Evolutionary conservation across 2,888 invertebrate genomes (phyloP), one percentile per base, ranked within the genome.

Genomic region (Osmoderma eremita): DNA sequence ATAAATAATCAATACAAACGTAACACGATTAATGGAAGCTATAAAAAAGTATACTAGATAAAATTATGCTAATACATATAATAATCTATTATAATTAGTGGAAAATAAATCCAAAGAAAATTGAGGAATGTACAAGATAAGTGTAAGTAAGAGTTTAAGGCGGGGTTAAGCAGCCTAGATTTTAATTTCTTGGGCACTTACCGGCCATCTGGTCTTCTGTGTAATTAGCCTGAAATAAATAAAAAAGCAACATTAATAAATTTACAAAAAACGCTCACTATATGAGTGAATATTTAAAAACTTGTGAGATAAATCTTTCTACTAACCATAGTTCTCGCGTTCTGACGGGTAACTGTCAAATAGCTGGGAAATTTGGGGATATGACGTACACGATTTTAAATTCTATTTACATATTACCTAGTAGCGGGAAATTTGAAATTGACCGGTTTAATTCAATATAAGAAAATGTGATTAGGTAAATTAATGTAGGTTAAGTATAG

Each of bases 181-280:
- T 77, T 74, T 73, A 72, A 74, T 74, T 76, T 77, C 70, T 72
- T 72, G 74, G 76, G 74, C 77, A 90, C 92, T 92, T 86, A 94
- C 94, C 94, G 83, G 93, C 93, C 86, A 94, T 88, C 87, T 94
- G 94, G 86, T 94, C 94, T 86, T 94, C 94, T 49, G 91, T 89
- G 84, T 93, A 94, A 80, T 91, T 91, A 78, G 92, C 93, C 94
- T 94, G 87, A 69, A 87, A 88, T 71, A 75, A 78, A 76, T 69
- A 69, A 73, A 22, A 67, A 49, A 3, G 17, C 15, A 53, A 24
- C 24, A 18, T 56, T 64, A 68, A 48, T 12, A 30, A 49, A 58
- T 50, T 67, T 13, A 3, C 22, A 17, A 49, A 48, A 22, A 48
- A 13, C 20, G 5, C 5, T 18, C 30, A 30, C 18, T 17, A 53